Evolutionary conservation across 2,888 invertebrate species (phyloP).

Genomic region (Melolontha melolontha): DNA sequence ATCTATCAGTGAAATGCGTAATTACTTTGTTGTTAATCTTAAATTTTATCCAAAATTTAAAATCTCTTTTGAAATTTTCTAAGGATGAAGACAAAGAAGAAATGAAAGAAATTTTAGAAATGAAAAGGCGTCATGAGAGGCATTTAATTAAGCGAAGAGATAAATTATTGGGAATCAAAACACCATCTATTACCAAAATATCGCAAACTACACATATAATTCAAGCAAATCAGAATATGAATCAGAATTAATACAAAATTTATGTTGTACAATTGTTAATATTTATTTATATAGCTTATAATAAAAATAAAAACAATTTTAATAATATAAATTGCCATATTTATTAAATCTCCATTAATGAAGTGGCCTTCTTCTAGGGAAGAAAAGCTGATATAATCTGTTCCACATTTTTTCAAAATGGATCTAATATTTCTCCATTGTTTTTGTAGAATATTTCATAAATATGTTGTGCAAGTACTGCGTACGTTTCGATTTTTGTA

Average conservation of each 20-base stretch:
- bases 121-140: constrained; percentile 87
- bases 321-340: too few relatives aligned
- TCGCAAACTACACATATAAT: constrained; percentile 34
- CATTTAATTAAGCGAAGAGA: constrained; percentile 76
- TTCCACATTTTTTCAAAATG: too few relatives aligned
- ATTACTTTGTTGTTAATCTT: not conserved
- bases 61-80: constrained; percentile 52
- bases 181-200: constrained; percentile 9
- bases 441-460: too few relatives aligned
- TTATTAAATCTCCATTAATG: too few relatives aligned
- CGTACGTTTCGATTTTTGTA: too few relatives aligned
- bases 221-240: constrained; percentile 25
- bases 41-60: not conserved
- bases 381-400: too few relatives aligned
- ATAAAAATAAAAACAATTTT: not conserved
- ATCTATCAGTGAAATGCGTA: too few relatives aligned
- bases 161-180: constrained; percentile 27
- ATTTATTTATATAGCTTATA: not conserved
- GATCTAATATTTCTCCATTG: too few relatives aligned
- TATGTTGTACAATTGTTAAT: not conserved
- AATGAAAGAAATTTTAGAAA: constrained; percentile 93
- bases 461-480: too few relatives aligned
- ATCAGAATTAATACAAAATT: not conserved
- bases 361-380: too few relatives aligned
- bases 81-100: constrained; percentile 94